A percentile compares a stretch with the other conserved stretches of the same genome.
These are phyloP conservation scores for Meiosimyza decipiens DNA, from an alignment of 2,888 invertebrate genomes.

Conservation along the genomic window DNA sequence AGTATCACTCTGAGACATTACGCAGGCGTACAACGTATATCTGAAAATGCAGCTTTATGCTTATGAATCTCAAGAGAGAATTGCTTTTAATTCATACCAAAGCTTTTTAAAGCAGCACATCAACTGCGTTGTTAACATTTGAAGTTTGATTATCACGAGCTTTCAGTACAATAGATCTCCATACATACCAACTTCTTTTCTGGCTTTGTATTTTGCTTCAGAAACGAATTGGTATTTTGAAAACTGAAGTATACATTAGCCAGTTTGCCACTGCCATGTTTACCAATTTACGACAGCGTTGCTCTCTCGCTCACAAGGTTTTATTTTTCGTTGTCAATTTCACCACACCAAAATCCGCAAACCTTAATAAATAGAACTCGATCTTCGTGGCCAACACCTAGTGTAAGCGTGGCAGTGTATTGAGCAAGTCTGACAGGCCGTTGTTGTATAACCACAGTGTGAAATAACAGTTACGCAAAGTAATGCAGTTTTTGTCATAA, in stretches of 20 bases:
- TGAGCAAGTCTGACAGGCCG: constrained; percentile 62
- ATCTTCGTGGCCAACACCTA: constrained; percentile 66
- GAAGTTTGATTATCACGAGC: too few relatives aligned
- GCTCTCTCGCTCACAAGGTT: constrained; percentile 9
- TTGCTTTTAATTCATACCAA: too few relatives aligned
- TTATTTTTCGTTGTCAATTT: constrained; percentile 34
- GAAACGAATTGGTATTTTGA: constrained; percentile 24
- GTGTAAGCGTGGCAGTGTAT: constrained; percentile 68
- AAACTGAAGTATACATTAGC: neutral
- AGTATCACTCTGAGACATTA: too few relatives aligned
- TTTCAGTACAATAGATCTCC: too few relatives aligned
- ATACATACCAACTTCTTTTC: neutral
- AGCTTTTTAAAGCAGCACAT: too few relatives aligned
- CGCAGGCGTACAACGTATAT: too few relatives aligned
- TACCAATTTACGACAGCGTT: neutral
- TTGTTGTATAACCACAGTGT: constrained; percentile 49
- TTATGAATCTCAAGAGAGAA: too few relatives aligned
- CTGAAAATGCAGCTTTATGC: too few relatives aligned
- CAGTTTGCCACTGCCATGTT: constrained; percentile 6
- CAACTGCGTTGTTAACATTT: too few relatives aligned
- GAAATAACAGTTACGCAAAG: constrained; percentile 37
- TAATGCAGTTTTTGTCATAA: constrained; percentile 15
- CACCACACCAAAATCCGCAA: constrained; percentile 57
- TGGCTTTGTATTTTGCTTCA: neutral
- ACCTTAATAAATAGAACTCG: constrained; percentile 69